Conservation (phyloP, 2,113 vertebrate species). For the Pseudonaja textilis region DNA sequence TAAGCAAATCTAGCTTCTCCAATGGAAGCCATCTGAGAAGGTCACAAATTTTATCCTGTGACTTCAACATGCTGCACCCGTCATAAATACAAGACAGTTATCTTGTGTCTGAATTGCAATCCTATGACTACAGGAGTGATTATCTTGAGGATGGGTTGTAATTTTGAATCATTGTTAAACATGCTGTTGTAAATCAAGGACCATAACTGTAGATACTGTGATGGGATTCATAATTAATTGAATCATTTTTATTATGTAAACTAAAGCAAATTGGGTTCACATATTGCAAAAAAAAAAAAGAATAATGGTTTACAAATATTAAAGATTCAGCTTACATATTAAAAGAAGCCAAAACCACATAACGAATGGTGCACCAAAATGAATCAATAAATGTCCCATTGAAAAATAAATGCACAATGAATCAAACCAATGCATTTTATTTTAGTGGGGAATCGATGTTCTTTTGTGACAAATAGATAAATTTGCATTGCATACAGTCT, state of each 20-base stretch:
- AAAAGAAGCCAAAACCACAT: background rate
- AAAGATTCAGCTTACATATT: background rate
- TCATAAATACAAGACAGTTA: background rate
- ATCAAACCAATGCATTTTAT: background rate
- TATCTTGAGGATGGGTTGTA: background rate
- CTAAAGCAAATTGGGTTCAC: background rate
- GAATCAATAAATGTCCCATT: background rate
- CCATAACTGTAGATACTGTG: background rate
- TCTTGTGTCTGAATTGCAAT: background rate
- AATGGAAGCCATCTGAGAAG: background rate
- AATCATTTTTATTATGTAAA: background rate
- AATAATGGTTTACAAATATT: background rate
- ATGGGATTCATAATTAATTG: background rate
- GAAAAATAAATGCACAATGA: background rate
- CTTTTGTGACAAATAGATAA: background rate
- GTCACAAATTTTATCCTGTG: background rate
- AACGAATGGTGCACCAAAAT: background rate
- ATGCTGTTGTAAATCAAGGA: background rate
- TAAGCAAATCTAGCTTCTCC: background rate
- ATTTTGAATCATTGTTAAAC: no score
- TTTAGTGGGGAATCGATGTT: background rate
- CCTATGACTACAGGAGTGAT: background rate
- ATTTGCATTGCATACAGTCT: background rate
- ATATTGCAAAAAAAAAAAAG: background rate
- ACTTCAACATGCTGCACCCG: background rate